These are phyloP conservation scores for Oceanodroma tethys DNA, from an alignment of 2,113 vertebrate genomes.

Conservation along the genomic window DNA sequence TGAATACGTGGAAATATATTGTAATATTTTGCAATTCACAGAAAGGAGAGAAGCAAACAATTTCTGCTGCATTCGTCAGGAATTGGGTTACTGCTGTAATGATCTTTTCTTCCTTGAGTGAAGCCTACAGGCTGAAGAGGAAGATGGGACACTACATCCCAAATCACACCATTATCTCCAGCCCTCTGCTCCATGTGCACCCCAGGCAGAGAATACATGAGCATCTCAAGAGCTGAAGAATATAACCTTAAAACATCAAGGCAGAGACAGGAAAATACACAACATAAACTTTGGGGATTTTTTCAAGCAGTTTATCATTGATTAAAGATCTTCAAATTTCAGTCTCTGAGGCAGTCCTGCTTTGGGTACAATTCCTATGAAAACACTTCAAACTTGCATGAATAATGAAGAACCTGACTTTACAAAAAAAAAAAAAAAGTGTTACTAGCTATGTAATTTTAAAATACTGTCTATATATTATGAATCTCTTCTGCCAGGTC, in stretches of 20 bases:
- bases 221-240: not conserved
- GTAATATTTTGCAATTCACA: not conserved
- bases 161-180: not conserved
- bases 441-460: not conserved
- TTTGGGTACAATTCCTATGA: not conserved
- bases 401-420: not conserved
- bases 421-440: accelerated
- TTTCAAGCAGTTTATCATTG: not conserved
- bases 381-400: not conserved
- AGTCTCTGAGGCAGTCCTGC: not conserved
- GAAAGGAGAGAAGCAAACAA: not conserved
- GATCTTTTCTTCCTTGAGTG: not conserved
- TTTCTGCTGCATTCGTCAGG: not conserved
- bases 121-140: not conserved
- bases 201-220: not conserved
- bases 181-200: not conserved
- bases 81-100: not conserved
- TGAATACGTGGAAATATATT: not conserved
- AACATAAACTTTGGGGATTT: not conserved
- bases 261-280: not conserved
- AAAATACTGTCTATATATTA: not conserved
- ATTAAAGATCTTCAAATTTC: not conserved
- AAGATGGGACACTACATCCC: not conserved
- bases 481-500: not conserved
- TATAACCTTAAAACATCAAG: not conserved